Percentiles rank a stretch among this genome's conserved stretches.
These are phyloP conservation scores for Plebejus melissa DNA, from an alignment of 2,888 invertebrate species.

Conservation along the genomic window DNA sequence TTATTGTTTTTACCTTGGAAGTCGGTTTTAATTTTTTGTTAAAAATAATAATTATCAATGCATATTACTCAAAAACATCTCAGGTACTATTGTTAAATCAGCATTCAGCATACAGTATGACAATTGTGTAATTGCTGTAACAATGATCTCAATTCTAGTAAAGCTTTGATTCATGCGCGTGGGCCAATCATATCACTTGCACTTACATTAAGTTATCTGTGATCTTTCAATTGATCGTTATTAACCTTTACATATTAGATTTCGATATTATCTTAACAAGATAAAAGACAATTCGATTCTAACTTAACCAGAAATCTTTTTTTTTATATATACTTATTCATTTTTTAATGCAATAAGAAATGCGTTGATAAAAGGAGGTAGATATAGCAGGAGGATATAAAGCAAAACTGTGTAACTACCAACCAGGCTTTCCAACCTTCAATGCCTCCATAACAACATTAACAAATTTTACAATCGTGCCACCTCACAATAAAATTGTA, in stretches of 20 bases:
- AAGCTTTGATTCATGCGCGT: conserved; percentile 34
- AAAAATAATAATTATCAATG: no score
- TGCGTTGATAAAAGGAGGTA: no score
- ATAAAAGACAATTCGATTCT: background rate
- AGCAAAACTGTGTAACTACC: background rate
- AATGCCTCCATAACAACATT: background rate
- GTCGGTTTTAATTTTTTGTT: no score
- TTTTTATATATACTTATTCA: no score
- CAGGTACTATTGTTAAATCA: conserved; percentile 31
- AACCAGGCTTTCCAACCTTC: background rate
- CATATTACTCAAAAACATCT: background rate
- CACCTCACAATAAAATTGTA: background rate
- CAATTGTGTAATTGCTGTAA: conserved; percentile 44
- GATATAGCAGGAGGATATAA: background rate
- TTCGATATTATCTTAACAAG: background rate
- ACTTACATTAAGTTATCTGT: conserved; percentile 30
- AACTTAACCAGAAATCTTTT: background rate
- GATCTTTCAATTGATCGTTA: background rate
- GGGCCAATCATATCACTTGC: conserved; percentile 30
- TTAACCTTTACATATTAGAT: conserved; percentile 2
- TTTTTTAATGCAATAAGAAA: no score
- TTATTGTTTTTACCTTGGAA: no score
- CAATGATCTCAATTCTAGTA: conserved; percentile 33
- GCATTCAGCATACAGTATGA: conserved; percentile 51
- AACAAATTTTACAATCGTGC: conserved; percentile 14